These are phyloP conservation scores for Brachypodius melanocephalos DNA, from an alignment of 2,113 vertebrate species.

Conservation along the genomic window DNA sequence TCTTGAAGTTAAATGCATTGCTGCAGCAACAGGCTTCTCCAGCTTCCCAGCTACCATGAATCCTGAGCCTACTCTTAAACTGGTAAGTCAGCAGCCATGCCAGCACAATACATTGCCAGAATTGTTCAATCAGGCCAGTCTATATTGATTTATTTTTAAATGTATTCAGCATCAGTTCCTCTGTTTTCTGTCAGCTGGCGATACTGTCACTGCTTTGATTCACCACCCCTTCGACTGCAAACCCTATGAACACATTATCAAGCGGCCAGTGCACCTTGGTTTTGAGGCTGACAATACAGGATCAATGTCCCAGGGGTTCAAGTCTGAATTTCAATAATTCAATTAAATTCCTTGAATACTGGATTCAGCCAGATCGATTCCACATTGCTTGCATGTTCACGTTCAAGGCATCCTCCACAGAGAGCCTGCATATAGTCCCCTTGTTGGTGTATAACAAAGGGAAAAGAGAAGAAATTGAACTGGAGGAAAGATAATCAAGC, in stretches of 20 bases:
- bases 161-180: constrained; percentile 53
- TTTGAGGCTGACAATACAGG: constrained; percentile 67
- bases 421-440: constrained; percentile 11
- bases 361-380: constrained; percentile 63
- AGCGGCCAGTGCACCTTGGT: constrained; percentile 18
- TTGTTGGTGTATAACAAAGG: constrained; percentile 57
- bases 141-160: constrained; percentile 65
- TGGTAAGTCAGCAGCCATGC: constrained; percentile 66
- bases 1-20: constrained; percentile 58
- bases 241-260: constrained; percentile 65
- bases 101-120: constrained; percentile 44
- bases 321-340: constrained; percentile 74
- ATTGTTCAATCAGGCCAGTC: constrained; percentile 15
- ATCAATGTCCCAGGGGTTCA: constrained; percentile 69
- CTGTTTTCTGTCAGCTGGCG: constrained; percentile 72
- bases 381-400: constrained; percentile 58
- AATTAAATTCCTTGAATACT: constrained; percentile 70
- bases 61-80: constrained; percentile 63
- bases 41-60: constrained; percentile 49
- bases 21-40: constrained; percentile 7
- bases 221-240: constrained; percentile 61
- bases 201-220: constrained; percentile 70
- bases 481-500: constrained; percentile 69
- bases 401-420: neutral
- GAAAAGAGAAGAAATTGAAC: constrained; percentile 61